phyloP scores from a whole-genome alignment of 2,797 vertebrate species.

The Gymnodraco acuticeps region DNA sequence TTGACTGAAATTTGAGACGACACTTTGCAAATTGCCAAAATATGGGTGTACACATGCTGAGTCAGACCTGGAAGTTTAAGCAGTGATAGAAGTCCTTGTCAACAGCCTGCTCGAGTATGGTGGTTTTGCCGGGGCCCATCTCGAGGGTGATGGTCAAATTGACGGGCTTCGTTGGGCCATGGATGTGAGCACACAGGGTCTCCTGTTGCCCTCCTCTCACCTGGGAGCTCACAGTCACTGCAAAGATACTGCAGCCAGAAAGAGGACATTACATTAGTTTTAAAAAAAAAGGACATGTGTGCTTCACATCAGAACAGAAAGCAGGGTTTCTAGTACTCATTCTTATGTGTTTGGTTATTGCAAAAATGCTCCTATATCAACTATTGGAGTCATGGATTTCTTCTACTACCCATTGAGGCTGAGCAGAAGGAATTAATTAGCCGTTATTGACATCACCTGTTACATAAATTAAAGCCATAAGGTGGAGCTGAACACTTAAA shows the following conservation, averaged over 20 bases:
- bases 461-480: background rate
- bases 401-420: background rate
- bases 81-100: constrained; percentile 71
- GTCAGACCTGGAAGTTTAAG: constrained; percentile 73
- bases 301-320: background rate
- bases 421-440: background rate
- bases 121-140: background rate
- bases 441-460: background rate
- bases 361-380: background rate
- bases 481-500: background rate
- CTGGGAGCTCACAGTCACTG: constrained; percentile 78
- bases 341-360: background rate
- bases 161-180: constrained; percentile 36
- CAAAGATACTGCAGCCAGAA: constrained; percentile 69
- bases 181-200: constrained; percentile 77
- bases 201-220: constrained; percentile 70
- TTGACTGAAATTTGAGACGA: background rate
- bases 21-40: background rate
- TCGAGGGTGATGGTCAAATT: constrained; percentile 58
- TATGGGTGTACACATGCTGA: background rate
- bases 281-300: background rate
- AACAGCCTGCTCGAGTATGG: constrained; percentile 49
- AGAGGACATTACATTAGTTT: background rate
- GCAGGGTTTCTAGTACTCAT: background rate
- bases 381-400: background rate